Conservation (phyloP, 2,797 vertebrate genomes). For the Characodon lateralis region DNA sequence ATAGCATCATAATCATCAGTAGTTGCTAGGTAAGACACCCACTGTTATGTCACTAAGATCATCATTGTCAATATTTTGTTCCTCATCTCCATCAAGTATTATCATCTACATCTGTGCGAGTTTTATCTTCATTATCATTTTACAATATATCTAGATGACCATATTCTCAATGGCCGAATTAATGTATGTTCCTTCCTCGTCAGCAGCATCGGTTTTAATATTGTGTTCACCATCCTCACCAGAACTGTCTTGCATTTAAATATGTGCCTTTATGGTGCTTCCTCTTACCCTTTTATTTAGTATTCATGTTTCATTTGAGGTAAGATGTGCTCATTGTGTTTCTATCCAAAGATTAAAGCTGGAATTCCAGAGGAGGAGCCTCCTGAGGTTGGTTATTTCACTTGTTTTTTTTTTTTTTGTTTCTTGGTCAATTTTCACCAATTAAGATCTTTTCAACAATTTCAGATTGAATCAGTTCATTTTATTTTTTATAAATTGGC, state of each 20-base stretch:
- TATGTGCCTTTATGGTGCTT: too few species aligned
- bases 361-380: slow-evolving; percentile 18
- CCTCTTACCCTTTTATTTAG: neutral
- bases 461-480: neutral
- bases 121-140: neutral
- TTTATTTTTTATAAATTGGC: neutral
- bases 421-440: neutral
- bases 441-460: too few species aligned
- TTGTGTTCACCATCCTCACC: neutral
- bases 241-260: neutral
- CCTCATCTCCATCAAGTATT: too few species aligned
- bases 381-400: slow-evolving; percentile 10
- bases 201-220: neutral
- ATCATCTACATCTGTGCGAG: too few species aligned
- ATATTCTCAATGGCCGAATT: neutral
- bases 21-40: neutral
- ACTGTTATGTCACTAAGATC: neutral
- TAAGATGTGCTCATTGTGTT: neutral
- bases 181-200: neutral
- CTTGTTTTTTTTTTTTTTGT: neutral
- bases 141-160: neutral
- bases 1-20: neutral
- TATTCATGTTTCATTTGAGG: neutral
- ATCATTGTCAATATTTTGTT: too few species aligned
- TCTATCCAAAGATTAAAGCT: slow-evolving; percentile 12